Conservation (phyloP, 1,140 invertebrate genomes). For the Vanessa atalanta region DNA sequence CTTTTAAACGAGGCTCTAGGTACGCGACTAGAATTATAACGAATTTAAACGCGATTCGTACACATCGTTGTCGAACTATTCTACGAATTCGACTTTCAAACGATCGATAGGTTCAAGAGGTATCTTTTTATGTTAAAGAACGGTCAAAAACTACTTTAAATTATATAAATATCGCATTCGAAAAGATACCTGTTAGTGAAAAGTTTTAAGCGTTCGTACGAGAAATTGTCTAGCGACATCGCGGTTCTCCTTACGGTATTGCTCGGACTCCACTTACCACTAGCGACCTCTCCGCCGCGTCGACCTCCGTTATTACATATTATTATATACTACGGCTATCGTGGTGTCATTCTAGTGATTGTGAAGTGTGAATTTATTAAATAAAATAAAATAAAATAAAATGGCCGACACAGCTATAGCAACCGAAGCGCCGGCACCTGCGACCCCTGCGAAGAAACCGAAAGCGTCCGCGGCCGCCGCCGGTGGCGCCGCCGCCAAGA, state of each 20-base stretch:
- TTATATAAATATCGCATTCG: conserved; percentile 21
- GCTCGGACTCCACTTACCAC: conserved; percentile 21
- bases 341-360: too few relatives aligned
- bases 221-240: conserved; percentile 34
- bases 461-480: too few relatives aligned
- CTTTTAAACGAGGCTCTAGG: background rate
- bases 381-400: too few relatives aligned
- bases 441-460: too few relatives aligned
- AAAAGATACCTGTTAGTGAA: conserved; percentile 33
- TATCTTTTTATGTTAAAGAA: background rate
- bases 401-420: too few relatives aligned
- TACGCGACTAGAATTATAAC: conserved; percentile 8
- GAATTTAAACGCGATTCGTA: conserved; percentile 11
- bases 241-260: conserved; percentile 39
- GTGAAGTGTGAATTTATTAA: too few relatives aligned
- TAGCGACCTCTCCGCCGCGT: conserved; percentile 26
- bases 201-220: conserved; percentile 35
- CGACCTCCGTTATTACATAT: too few relatives aligned
- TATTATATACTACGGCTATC: too few relatives aligned
- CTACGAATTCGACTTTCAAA: background rate
- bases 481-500: too few relatives aligned
- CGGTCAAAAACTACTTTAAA: background rate
- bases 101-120: conserved; percentile 16
- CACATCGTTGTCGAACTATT: background rate
- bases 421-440: too few relatives aligned